Conservation (phyloP, 2,888 invertebrate genomes). For the Drosophila rubida region DNA sequence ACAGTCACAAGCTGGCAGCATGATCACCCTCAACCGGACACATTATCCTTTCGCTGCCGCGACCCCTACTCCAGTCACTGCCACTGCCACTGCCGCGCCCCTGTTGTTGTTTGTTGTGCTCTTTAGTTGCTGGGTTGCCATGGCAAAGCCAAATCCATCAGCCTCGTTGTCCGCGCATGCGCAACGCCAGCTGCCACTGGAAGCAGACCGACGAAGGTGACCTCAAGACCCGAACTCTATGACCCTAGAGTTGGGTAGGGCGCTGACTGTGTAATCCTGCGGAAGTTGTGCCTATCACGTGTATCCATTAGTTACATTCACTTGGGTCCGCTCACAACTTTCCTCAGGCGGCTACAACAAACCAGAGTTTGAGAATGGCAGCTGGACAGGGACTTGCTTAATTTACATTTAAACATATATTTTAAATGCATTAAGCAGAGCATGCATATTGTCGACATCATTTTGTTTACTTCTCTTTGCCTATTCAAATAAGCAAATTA, state of each 20-base stretch:
- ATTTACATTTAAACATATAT: neutral
- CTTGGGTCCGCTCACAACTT: slow-evolving; percentile 13
- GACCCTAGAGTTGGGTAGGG: slow-evolving; percentile 19
- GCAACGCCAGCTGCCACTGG: slow-evolving; percentile 56
- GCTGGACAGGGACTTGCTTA: neutral
- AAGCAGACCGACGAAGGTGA: slow-evolving; percentile 2
- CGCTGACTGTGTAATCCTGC: slow-evolving; percentile 68
- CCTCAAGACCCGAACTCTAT: slow-evolving; percentile 20
- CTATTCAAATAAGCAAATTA: too few relatives aligned
- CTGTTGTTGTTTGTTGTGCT: slow-evolving; percentile 28
- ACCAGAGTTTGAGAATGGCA: neutral
- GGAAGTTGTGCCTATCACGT: slow-evolving; percentile 76
- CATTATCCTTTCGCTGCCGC: slow-evolving; percentile 39
- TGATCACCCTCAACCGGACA: slow-evolving; percentile 29
- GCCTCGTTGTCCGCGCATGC: slow-evolving; percentile 71
- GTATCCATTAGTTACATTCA: slow-evolving; percentile 68
- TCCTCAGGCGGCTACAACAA: slow-evolving; percentile 41
- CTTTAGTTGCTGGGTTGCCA: slow-evolving; percentile 25
- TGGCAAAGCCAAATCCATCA: slow-evolving; percentile 62
- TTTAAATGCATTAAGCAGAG: too few relatives aligned
- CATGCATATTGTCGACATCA: too few relatives aligned
- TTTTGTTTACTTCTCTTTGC: too few relatives aligned
- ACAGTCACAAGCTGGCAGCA: slow-evolving; percentile 15
- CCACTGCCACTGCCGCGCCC: neutral
- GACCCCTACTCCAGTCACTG: neutral